Base-by-base conservation (phyloP, 2,888 invertebrate species). In the Ochropacha duplaris region DNA sequence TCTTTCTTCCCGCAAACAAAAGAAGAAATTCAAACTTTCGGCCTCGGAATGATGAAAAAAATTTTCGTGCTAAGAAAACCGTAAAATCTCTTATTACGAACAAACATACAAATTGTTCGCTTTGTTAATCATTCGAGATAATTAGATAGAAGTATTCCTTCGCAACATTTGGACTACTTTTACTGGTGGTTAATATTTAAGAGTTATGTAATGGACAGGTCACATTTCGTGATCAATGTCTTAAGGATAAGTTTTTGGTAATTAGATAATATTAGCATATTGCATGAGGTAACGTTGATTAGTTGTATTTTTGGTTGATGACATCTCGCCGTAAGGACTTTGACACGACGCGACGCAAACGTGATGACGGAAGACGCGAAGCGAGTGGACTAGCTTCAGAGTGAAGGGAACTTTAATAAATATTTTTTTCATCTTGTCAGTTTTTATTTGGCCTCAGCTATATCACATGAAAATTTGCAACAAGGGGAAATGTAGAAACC, bases 231-330 rank as follows among this genome's bases (percentile, higher is more conserved):
- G 88, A 89, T 86, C 84, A 87, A 88, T 89, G 86, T 82, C 84
- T 87, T 82, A 84, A 75, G 87, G 84, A 88, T 88, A 85, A 83
- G 72, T 80, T 86, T 86, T 83, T 74, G 72, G 81, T 87, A 90
- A 90, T 90, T 90, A 89, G 86, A 86, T 83, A 83, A 81, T 85
- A 88, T 89, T 90, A 86, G 80, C 84, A 85, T 88, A 84, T 83
- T 71, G 79, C 74, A 72, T 88, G 84, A 78, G 80, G 82, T 77
- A 84, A 84, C 69, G 60, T 74, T 68, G 72, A 74, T 61, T 68
- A 71, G 72, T 70, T 66, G 44, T 44, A 44, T 44, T 19, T 36
- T 44, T 44, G 71, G 66, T 58, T 57, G 60, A 59, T 60, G 31
- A 51, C 50, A 54, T n/a, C 44, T 44, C 9, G 44, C 19, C 44